Percentiles rank a stretch among this genome's conserved stretches.
Conservation (phyloP, 2,113 vertebrate species). For the Cepphus grylle region DNA sequence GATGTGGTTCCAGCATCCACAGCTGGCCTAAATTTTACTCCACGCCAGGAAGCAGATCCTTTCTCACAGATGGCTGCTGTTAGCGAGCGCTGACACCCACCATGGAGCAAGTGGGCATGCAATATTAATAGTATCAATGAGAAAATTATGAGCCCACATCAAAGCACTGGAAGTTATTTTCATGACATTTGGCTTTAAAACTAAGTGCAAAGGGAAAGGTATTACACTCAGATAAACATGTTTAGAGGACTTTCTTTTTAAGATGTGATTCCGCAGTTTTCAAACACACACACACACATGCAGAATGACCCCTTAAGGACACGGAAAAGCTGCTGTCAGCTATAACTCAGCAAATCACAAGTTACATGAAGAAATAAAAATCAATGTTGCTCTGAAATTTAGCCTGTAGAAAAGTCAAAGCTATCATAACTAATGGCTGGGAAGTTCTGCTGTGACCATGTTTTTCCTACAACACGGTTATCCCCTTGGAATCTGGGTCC, state of each 20-base stretch:
- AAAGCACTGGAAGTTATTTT: slow-evolving; percentile 17
- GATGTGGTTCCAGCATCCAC: not conserved
- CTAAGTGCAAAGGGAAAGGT: not conserved
- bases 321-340: not conserved
- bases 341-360: not conserved
- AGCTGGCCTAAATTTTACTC: slow-evolving; percentile 28
- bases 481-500: not conserved
- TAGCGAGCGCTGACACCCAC: not conserved
- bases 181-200: not conserved
- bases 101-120: not conserved
- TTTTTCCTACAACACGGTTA: not conserved
- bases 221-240: not conserved
- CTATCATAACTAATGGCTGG: not conserved
- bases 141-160: slow-evolving; percentile 42
- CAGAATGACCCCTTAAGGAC: not conserved
- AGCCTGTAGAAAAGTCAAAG: not conserved
- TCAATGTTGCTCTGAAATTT: not conserved
- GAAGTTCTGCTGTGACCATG: not conserved
- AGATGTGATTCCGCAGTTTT: not conserved
- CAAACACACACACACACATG: not conserved
- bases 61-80: slow-evolving; percentile 26
- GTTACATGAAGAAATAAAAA: not conserved
- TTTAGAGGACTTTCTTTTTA: not conserved
- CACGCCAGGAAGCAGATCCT: slow-evolving; percentile 3
- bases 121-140: slow-evolving; percentile 40